Evolutionary conservation across 2,888 invertebrate genomes (phyloP).

Genomic region (Tetramorium bicarinatum): DNA sequence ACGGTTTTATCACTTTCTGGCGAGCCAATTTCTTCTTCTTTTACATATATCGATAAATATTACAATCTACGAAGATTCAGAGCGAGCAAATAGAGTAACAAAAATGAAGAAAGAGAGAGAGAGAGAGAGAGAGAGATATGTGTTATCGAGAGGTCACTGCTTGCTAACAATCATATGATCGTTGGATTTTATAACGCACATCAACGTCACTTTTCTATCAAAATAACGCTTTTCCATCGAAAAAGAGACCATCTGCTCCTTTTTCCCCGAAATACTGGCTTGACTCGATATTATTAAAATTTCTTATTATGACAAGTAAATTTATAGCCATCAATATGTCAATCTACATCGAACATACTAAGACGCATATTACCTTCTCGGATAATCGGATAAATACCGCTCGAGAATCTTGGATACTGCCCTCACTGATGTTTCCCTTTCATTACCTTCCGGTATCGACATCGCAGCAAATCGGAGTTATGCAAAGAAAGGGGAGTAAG

Average conservation of each 20-base stretch:
- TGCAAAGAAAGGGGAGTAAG: slow-evolving; percentile 60
- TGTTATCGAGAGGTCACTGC: slow-evolving; percentile 39
- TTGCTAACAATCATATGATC: slow-evolving; percentile 63
- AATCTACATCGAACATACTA: not conserved
- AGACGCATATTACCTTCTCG: not conserved
- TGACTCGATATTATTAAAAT: slow-evolving; percentile 31
- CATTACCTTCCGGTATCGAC: slow-evolving; percentile 36
- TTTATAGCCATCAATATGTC: not conserved
- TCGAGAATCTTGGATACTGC: slow-evolving; percentile 25
- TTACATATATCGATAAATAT: slow-evolving; percentile 29
- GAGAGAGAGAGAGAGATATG: not conserved
- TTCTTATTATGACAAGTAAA: not conserved
- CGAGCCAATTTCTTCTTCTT: slow-evolving; percentile 41
- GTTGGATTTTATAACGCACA: slow-evolving; percentile 60
- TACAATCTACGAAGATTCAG: slow-evolving; percentile 24
- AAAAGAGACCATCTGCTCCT: not conserved
- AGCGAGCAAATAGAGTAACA: slow-evolving; percentile 33
- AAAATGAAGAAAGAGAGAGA: slow-evolving; percentile 29
- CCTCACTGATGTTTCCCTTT: slow-evolving; percentile 5
- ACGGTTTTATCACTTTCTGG: slow-evolving; percentile 48
- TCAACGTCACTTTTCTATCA: slow-evolving; percentile 48
- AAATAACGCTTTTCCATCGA: slow-evolving; percentile 28
- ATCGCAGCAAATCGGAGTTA: slow-evolving; percentile 58
- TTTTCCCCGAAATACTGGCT: not conserved
- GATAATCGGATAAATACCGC: slow-evolving; percentile 27